Percentiles rank a stretch among this genome's conserved stretches.
Evolutionary conservation across 2,113 vertebrate species (phyloP).

Genomic region (Perognathus longimembris): DNA sequence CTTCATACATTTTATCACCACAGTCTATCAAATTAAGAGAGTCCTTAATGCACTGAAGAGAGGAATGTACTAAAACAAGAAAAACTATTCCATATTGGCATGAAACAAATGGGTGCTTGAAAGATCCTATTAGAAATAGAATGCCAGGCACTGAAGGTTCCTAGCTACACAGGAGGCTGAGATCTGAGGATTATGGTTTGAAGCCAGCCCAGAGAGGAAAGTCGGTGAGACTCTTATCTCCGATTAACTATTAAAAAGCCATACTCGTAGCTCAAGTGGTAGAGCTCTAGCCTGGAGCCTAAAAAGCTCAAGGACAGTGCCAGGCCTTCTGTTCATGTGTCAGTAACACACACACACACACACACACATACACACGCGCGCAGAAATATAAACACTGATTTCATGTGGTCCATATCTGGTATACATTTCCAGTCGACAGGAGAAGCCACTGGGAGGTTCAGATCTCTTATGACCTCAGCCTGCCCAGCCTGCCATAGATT

Average conservation of each 20-base stretch:
- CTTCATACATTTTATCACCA: neutral
- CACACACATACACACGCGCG: too few species aligned
- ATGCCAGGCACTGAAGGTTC: too few species aligned
- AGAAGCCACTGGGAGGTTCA: neutral
- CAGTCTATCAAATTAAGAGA: neutral
- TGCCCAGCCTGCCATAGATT: neutral
- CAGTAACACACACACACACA: too few species aligned
- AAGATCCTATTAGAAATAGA: neutral
- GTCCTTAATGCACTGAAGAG: neutral
- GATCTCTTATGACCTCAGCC: neutral
- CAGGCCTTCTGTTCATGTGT: too few species aligned
- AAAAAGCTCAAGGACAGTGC: too few species aligned
- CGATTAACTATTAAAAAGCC: too few species aligned
- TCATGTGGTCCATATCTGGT: conserved; percentile 24
- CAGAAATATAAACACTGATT: neutral
- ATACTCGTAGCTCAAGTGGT: too few species aligned
- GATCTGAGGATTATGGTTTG: too few species aligned
- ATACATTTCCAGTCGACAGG: conserved; percentile 54
- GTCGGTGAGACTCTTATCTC: too few species aligned
- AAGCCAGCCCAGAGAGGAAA: too few species aligned
- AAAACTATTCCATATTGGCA: neutral
- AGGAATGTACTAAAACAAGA: neutral
- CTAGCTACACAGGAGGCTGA: too few species aligned
- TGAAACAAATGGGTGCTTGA: neutral
- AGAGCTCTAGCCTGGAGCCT: too few species aligned